Evolutionary conservation across 2,888 invertebrate genomes (phyloP).

Genomic region (Microplitis deprimator): DNA sequence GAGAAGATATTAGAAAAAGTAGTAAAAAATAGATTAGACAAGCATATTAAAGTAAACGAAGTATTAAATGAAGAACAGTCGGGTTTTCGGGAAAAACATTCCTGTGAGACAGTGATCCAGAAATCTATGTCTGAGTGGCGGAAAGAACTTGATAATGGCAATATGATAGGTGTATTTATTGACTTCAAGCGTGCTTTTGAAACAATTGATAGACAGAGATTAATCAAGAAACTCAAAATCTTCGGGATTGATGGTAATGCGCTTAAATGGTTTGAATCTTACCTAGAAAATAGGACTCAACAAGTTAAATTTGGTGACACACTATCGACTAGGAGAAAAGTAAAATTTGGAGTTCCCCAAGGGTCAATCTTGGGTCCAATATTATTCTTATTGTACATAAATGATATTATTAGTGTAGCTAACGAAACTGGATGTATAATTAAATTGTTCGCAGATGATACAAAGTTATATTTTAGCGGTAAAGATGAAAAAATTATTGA

Average conservation of each 20-base stretch:
- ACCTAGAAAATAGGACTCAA: constrained; percentile 24
- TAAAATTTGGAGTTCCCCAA: constrained; percentile 31
- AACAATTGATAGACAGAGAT: constrained; percentile 30
- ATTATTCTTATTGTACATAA: constrained; percentile 32
- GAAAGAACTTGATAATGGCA: constrained; percentile 15
- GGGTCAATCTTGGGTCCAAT: constrained; percentile 30
- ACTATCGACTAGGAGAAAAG: constrained; percentile 5
- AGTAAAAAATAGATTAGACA: constrained; percentile 32
- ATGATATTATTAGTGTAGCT: constrained; percentile 25
- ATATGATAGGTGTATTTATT: constrained; percentile 22
- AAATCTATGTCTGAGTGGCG: constrained; percentile 37
- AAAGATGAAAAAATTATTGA: constrained; percentile 24
- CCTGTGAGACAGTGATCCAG: constrained; percentile 42
- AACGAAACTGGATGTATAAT: neutral
- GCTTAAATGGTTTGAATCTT: constrained; percentile 29
- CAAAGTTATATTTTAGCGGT: constrained; percentile 36
- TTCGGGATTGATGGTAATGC: constrained; percentile 34
- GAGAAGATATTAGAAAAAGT: constrained; percentile 34
- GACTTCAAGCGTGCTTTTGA: no score
- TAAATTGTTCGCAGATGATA: constrained; percentile 34
- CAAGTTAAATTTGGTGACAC: constrained; percentile 16
- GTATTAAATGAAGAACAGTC: constrained; percentile 40
- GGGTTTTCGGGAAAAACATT: constrained; percentile 40
- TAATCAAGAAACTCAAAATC: constrained; percentile 37
- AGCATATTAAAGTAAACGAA: constrained; percentile 21